phyloP scores from a whole-genome alignment of 2,888 invertebrate species.

The Tetramorium bicarinatum region DNA sequence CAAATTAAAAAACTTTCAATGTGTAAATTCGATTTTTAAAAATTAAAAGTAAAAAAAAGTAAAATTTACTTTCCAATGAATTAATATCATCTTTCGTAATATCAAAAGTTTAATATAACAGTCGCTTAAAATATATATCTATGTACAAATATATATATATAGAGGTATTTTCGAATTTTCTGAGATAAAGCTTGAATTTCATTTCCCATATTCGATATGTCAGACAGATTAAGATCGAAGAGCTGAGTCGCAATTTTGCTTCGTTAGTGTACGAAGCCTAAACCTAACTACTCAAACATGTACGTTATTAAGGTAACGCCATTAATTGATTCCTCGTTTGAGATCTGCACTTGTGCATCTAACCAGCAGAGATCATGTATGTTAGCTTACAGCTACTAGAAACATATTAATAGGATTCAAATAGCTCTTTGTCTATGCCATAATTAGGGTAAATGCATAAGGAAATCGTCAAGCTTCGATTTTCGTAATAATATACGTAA shows the following conservation, averaged over 20 bases:
- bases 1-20: not conserved
- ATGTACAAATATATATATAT: not conserved
- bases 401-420: slow-evolving; percentile 25
- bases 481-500: not conserved
- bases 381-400: not conserved
- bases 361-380: slow-evolving; percentile 36
- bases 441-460: slow-evolving; percentile 16
- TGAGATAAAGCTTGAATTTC: not conserved
- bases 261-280: slow-evolving; percentile 24
- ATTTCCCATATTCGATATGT: not conserved
- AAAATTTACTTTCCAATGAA: not conserved
- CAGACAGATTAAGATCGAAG: slow-evolving; percentile 2
- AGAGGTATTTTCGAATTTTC: not conserved
- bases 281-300: slow-evolving; percentile 29
- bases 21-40: not conserved
- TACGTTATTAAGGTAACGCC: slow-evolving; percentile 36
- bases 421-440: slow-evolving; percentile 13
- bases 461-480: slow-evolving; percentile 19
- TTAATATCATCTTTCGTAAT: not conserved
- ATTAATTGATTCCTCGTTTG: slow-evolving; percentile 50
- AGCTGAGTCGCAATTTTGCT: slow-evolving; percentile 33
- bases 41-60: not conserved
- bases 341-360: slow-evolving; percentile 35
- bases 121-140: not conserved
- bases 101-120: not conserved